Evolutionary conservation across 2,888 invertebrate genomes (phyloP), one percentile per base, ranked within the genome.

Genomic region (Metacarcinus magister): DNA sequence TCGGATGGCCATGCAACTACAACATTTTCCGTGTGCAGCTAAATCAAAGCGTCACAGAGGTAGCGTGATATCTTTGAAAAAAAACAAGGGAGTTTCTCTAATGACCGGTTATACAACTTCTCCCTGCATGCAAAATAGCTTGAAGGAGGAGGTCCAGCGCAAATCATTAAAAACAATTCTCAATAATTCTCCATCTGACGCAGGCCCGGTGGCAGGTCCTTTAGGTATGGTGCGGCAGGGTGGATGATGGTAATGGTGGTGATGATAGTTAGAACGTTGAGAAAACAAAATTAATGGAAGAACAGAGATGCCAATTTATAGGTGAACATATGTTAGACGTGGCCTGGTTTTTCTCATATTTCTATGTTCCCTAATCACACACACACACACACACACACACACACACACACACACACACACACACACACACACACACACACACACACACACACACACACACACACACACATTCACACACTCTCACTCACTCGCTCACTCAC

Each of bases 231-330:
- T 0, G 75, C 75, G 75, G 28, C 75, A 75, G 75, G 75, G 39
- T 16, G 87, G 32, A 19, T 19, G 32, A 32, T 32, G 87, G 87
- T 87, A 19, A 32, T 10, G 32, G 87, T 39, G 87, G n/a, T 5
- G 32, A 13, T 32, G 0, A n/a, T n/a, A 82, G 75, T n/a, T n/a
- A n/a, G 87, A 13, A 87, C 23, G 87, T n/a, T 32, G 39, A 39
- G 39, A 87, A 87, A 87, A 87, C 87, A 32, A 8, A 87, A 87
- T 39, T 87, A 87, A 82, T 82, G 82, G 32, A 28, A 82, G 82
- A n/a, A 28, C 82, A 28, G 28, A 87, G 87, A 75, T 75, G 28
- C 75, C 39, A 87, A 87, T 32, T 87, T 87, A 87, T 39, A n/a
- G 39, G 87, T 39, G 87, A 39, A 32, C 39, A 39, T 87, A 39